Evolutionary conservation across 2,797 vertebrate genomes (phyloP).

Genomic region (Brachymystax lenok): DNA sequence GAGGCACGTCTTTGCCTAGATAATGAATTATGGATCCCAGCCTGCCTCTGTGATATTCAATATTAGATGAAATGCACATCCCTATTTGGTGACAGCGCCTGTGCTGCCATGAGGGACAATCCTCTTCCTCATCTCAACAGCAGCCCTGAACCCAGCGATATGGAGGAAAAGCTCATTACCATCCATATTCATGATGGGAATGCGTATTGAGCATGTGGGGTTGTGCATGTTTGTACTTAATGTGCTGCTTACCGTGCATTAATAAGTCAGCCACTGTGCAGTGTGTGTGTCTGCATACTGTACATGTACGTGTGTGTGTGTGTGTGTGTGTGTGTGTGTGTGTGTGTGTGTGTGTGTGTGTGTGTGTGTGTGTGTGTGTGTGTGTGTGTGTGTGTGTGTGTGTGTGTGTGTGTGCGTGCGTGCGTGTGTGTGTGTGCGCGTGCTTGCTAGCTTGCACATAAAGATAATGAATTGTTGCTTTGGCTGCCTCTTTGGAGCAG

Average conservation of each 20-base stretch:
- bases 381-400: slow-evolving; percentile 21
- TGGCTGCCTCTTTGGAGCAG: slow-evolving; percentile 37
- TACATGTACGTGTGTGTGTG: slow-evolving; percentile 11
- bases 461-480: slow-evolving; percentile 33
- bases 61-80: slow-evolving; percentile 76
- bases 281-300: slow-evolving; percentile 28
- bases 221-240: too few relatives aligned
- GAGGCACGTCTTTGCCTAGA: slow-evolving; percentile 74
- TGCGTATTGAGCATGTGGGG: slow-evolving; percentile 31
- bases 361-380: slow-evolving; percentile 27
- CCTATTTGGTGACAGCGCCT: slow-evolving; percentile 67
- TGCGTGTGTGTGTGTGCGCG: slow-evolving; percentile 20
- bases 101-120: slow-evolving; percentile 61
- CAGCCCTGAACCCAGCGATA: slow-evolving; percentile 47
- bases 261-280: too few relatives aligned
- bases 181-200: slow-evolving; percentile 68
- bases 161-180: slow-evolving; percentile 63
- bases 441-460: background rate
- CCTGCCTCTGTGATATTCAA: slow-evolving; percentile 70
- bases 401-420: slow-evolving; percentile 14
- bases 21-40: slow-evolving; percentile 76
- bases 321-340: slow-evolving; percentile 28
- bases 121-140: slow-evolving; percentile 43
- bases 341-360: slow-evolving; percentile 1
- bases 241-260: too few relatives aligned